Conservation (phyloP, 1,140 invertebrate species). For the Chelonus insularis region DNA sequence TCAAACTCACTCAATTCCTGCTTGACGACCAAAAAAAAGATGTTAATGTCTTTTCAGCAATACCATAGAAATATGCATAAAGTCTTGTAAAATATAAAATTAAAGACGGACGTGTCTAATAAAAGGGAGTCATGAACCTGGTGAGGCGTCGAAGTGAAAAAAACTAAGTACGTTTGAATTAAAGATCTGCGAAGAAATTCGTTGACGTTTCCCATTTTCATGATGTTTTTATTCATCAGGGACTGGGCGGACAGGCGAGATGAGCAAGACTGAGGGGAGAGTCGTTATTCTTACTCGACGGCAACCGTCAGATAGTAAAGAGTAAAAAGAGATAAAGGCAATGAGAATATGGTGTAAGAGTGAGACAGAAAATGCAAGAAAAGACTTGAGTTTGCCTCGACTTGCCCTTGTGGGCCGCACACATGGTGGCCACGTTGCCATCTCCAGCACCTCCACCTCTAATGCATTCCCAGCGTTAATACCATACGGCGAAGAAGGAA, state of each 20-base stretch:
- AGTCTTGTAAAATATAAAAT: no score
- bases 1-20: no score
- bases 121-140: no score
- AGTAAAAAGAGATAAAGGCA: not conserved
- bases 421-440: constrained; percentile 25
- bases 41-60: no score
- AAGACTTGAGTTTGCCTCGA: constrained; percentile 1
- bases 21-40: no score
- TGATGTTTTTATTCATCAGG: constrained; percentile 7
- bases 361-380: not conserved
- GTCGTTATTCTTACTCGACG: constrained; percentile 4
- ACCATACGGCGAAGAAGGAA: not conserved
- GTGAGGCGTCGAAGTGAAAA: no score
- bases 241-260: constrained; percentile 2
- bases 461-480: constrained; percentile 9
- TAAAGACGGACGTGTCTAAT: no score
- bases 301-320: not conserved
- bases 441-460: constrained; percentile 6
- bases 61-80: no score
- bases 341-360: not conserved
- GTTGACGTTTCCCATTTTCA: not conserved
- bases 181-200: no score
- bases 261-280: not conserved
- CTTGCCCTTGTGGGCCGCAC: constrained; percentile 9
- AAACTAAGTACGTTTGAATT: no score